Evolutionary conservation across 2,113 vertebrate genomes (phyloP), one percentile per base, ranked within the genome.

Genomic region (Quiscalus mexicanus): DNA sequence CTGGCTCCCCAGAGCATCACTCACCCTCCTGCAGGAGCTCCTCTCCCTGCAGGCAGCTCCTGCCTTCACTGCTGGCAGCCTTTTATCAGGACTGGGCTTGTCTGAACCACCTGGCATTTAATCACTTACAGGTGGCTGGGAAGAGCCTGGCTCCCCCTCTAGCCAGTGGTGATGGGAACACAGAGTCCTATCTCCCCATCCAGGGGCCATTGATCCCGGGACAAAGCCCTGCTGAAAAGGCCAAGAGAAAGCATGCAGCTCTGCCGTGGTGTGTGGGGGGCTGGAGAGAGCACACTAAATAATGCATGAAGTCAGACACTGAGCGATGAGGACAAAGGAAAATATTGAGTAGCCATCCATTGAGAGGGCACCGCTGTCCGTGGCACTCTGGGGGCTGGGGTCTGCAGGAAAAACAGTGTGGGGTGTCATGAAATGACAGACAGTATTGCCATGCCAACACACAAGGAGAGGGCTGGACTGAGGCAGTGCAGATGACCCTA

Each of bases 271-370:
- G 4, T 47, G 41, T 0, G 2, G 25, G 55, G 86, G 64, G 68
- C 68, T 89, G 80, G 42, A 93, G 49, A 80, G 42, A 86, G 47
- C 49, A 50, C 0, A 0, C 71, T 97, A 96, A 97, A 97, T 96
- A 95, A 96, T 95, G 76, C 76, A 95, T 93, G 83, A 77, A 93
- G 76, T 33, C 93, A 92, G 94, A 89, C 95, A 93, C 64, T 95
- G 96, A 97, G 80, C 41, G 86, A 95, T 94, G 94, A 92, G 80
- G 84, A 89, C 91, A 95, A 93, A 87, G 69, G 91, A 6, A 91
- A 95, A 95, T 84, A 93, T 42, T 68, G 91, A 95, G 83, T 91
- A 94, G 77, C 3, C 35, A 93, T 95, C 71, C 80, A n/a, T 84
- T 86, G 76, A 74, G 79, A 95, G 71, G 80, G 78, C 63, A 90